phyloP scores from a whole-genome alignment of 2,113 vertebrate species.

The pig (Sus scrofa) region T2T-Sscrofa CM000825.6:43477001-43477500 shows the following conservation, averaged over 20 bases:
- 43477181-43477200: background rate
- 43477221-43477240: background rate
- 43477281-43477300: background rate
- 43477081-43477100: background rate
- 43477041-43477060: background rate
- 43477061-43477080: constrained; percentile 12
- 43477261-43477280: background rate
- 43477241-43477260: background rate
- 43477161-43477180: background rate
- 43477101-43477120: background rate
- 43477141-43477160: background rate
- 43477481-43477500: background rate
- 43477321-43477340: background rate
- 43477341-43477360: background rate
- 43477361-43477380: background rate
- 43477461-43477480: background rate
- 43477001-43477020: background rate
- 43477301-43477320: background rate
- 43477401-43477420: background rate
- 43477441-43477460: background rate
- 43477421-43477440: background rate
- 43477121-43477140: background rate
- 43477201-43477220: background rate
- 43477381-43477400: background rate
- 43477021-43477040: background rate